Base-by-base conservation (phyloP, 1,140 invertebrate genomes). In the Catajapyx aquilonaris region DNA sequence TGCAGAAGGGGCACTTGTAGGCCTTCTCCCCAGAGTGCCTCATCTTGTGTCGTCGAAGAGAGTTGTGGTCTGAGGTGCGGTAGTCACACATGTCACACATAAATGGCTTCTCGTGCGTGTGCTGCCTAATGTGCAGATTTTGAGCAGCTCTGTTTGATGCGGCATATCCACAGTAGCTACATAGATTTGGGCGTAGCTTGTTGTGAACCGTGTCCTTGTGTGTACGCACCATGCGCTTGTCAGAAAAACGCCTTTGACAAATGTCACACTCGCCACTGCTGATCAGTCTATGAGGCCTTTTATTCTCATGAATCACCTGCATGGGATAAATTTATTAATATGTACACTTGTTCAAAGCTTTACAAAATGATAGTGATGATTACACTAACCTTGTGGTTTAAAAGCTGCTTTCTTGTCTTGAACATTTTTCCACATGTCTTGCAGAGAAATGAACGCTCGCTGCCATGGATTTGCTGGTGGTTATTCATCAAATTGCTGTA, bases 101-200 rank as follows among this genome's bases (percentile, higher is more conserved):
- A 49, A 77, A 79, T 2, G 78, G 78, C 47, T 78, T 78, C 40
- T 79, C 74, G 41, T 73, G 73, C 2, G 75, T 77, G 43, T 79
- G 76, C 38, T 71, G 73, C 34, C 75, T 53, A 25, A 70, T 53
- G 49, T 75, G 73, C 48, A 73, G 56, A 44, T 69, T 67, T 2
- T 83, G 52, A 33, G 69, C 67, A 46, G 58, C 62, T 42, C 62
- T 71, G 25, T 57, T 68, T 38, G 69, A 60, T 23, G 73, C 54
- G 28, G 68, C 59, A 49, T 80, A 73, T 18, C 72, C 69, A 57
- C 81, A 86, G 39, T 66, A 65, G 22, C 59, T 56, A 48, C 81
- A 86, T n/a, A 71, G 61, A 48, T 68, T 76, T 1, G 68, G 72
- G 41, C 69, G 71, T 31, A 69, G 41, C 52, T 76, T 76, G 9